phyloP scores from a whole-genome alignment of 2,888 invertebrate genomes.

The Drosophila mimetica region DNA sequence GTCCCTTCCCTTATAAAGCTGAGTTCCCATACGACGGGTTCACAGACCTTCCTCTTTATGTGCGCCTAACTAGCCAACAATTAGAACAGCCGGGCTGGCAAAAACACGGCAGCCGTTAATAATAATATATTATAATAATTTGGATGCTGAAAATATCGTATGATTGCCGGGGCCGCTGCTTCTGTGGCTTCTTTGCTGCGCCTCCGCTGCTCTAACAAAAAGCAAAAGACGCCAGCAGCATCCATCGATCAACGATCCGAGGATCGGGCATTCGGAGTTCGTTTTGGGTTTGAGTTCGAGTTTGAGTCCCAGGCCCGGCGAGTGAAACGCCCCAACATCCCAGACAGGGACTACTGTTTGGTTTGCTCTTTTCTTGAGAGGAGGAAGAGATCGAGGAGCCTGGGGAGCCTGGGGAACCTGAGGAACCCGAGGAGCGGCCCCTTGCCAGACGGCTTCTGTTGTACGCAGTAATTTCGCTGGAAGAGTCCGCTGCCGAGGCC shows the following conservation, averaged over 20 bases:
- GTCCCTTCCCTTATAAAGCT: background rate
- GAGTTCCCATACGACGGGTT: slow-evolving; percentile 41
- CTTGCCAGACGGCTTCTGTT: slow-evolving; percentile 83
- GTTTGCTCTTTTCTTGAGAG: slow-evolving; percentile 11
- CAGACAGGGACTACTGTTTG: slow-evolving; percentile 45
- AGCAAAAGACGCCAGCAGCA: slow-evolving; percentile 42
- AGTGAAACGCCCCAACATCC: slow-evolving; percentile 67
- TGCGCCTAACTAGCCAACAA: slow-evolving; percentile 41
- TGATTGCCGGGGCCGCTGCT: slow-evolving; percentile 72
- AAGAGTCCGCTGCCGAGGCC: slow-evolving; percentile 24
- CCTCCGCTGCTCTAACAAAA: slow-evolving; percentile 33
- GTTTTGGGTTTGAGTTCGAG: slow-evolving; percentile 8
- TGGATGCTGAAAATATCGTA: slow-evolving; percentile 81
- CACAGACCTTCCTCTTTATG: slow-evolving; percentile 52
- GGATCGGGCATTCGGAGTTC: slow-evolving; percentile 6
- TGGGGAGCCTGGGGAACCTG: slow-evolving; percentile 22
- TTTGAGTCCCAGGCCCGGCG: slow-evolving; percentile 29
- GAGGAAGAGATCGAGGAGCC: slow-evolving; percentile 2
- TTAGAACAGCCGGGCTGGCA: slow-evolving; percentile 50
- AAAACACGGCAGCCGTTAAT: slow-evolving; percentile 62
- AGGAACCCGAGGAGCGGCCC: slow-evolving; percentile 46
- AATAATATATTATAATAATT: slow-evolving; percentile 84
- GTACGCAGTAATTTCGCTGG: slow-evolving; percentile 84
- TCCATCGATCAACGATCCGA: slow-evolving; percentile 60
- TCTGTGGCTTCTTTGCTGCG: slow-evolving; percentile 54